Base-by-base conservation (phyloP, 2,888 invertebrate species). In the Adelphocoris suturalis region DNA sequence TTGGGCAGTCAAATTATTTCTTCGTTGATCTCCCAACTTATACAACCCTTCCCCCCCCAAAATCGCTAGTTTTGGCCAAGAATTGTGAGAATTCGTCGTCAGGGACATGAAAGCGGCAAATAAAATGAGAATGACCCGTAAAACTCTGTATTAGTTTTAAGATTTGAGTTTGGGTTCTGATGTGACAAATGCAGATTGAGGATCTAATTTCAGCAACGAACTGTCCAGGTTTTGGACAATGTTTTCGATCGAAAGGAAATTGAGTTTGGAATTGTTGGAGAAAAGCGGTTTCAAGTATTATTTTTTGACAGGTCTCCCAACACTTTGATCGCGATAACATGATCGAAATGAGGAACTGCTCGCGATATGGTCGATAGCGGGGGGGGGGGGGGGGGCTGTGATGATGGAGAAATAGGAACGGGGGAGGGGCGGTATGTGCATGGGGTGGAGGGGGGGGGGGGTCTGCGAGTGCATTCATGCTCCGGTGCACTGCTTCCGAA, bases 301-400 rank as follows among this genome's bases (percentile, higher is more conserved):
- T 78, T 82, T 82, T 82, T 82, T 82, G 82, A 82, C 82, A 52
- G 82, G 82, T 82, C 52, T 3, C 4, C 52, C 16, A 13, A 23
- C 82, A 82, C 82, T 82, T 82, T 82, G 82, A 82, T 82, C 82
- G 82, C 82, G 52, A 82, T 78, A 16, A 16, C 16, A 52, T 82
- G 82, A 82, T 82, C 52, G 52, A 82, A 52, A 82, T 82, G 52
- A 52, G 48, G 47, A 14, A 46, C 78, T 13, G 78, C n/a, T 46
- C 28, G 78, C 78, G 78, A 80, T n/a, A 47, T 46, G 78, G 28
- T 78, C 37, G 37, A 37, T 2, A 7, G 7, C 7, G 37, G 7
- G 37, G 37, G 7, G 7, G 37, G 13, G 13, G 28, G 13, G 78
- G 28, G 27, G n/a, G 28, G 78, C 28, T 23, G 13, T 13, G 75